Evolutionary conservation across 35 echinoderm and acorn worm species (phyloP).

Genomic region (Apostichopus parvimensis): DNA sequence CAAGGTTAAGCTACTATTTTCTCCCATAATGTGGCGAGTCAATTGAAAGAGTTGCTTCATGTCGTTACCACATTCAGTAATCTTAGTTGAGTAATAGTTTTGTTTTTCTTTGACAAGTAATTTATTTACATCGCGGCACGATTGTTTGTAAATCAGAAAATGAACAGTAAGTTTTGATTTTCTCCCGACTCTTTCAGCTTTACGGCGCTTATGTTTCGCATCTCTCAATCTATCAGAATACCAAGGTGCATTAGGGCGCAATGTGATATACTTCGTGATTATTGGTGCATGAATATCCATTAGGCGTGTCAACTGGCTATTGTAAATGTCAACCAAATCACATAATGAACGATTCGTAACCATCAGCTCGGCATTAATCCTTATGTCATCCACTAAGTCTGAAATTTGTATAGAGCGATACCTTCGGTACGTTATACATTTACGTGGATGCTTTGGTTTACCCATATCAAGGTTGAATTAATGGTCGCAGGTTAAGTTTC

Average conservation of each 20-base stretch:
- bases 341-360: not conserved
- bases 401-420: slow-evolving; percentile 5
- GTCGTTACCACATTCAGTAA: slow-evolving; percentile 27
- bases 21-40: slow-evolving; percentile 26
- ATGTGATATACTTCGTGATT: slow-evolving; percentile 17
- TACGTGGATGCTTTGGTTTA: not conserved
- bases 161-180: slow-evolving; percentile 13
- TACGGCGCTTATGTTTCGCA: slow-evolving; percentile 23
- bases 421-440: not conserved
- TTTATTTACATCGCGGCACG: slow-evolving; percentile 38
- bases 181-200: slow-evolving; percentile 41
- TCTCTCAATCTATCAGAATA: slow-evolving; percentile 38
- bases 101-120: slow-evolving; percentile 22
- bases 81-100: slow-evolving; percentile 42
- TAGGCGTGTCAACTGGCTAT: not conserved
- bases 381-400: slow-evolving; percentile 30
- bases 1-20: not conserved
- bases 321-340: slow-evolving; percentile 34
- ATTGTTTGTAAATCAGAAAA: slow-evolving; percentile 11
- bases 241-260: slow-evolving; percentile 34
- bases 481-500: slow-evolving; percentile 16
- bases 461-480: not conserved
- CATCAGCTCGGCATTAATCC: not conserved
- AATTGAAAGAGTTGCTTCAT: slow-evolving; percentile 22
- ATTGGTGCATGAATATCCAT: slow-evolving; percentile 31